Percentiles rank a stretch among this genome's conserved stretches.
These are phyloP conservation scores for Melozone crissalis DNA, from an alignment of 2,113 vertebrate species.

Conservation along the genomic window DNA sequence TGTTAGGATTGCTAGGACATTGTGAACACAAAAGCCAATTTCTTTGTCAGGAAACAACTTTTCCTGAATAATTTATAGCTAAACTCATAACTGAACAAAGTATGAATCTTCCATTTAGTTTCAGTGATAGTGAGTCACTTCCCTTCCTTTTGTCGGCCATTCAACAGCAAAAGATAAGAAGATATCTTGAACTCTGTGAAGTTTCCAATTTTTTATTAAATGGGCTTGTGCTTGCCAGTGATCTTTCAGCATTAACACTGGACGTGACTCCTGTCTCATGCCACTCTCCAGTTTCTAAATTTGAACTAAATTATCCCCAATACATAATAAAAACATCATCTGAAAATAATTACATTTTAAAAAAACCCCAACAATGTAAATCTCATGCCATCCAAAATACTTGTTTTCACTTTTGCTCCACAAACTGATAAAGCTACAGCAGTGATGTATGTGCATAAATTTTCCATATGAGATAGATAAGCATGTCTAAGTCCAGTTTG, in stretches of 20 bases:
- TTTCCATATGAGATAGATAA: background rate
- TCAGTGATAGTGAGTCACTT: slow-evolving; percentile 28
- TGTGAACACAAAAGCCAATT: background rate
- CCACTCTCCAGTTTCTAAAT: background rate
- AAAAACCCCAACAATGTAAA: background rate
- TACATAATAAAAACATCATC: accelerated
- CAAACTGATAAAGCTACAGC: background rate
- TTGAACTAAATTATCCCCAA: background rate
- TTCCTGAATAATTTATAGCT: slow-evolving; percentile 9
- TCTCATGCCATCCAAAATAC: background rate
- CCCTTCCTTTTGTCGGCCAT: background rate
- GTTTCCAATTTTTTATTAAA: background rate
- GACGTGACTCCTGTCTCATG: background rate
- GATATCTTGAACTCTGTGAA: background rate
- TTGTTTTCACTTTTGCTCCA: background rate
- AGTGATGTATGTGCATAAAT: background rate
- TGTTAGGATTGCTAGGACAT: background rate
- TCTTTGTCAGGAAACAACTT: background rate
- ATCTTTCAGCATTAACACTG: background rate
- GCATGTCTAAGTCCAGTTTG: accelerated
- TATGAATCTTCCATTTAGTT: background rate
- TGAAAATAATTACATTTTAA: background rate
- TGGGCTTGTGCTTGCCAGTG: background rate
- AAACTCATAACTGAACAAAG: background rate
- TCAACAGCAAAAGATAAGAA: background rate